A percentile compares a stretch with the other conserved stretches of the same genome.
Evolutionary conservation across 2,113 vertebrate genomes (phyloP).

Genomic region (Poecile atricapillus): DNA sequence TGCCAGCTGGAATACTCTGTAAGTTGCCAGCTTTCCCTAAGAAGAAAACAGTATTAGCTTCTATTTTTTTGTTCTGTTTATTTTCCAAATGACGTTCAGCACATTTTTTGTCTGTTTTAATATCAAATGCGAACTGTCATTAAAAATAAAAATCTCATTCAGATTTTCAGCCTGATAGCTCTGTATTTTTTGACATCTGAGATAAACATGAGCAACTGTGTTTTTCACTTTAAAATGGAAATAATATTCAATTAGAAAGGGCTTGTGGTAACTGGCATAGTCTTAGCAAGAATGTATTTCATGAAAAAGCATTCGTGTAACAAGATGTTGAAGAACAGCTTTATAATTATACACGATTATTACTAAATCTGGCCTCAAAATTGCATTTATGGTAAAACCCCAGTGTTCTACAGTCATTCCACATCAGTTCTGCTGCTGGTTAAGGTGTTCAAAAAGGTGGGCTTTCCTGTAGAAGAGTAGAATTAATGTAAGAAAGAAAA

Average conservation of each 20-base stretch:
- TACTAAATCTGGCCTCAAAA: neutral
- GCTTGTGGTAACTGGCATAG: neutral
- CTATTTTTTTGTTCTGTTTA: neutral
- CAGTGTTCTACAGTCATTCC: neutral
- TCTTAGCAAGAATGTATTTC: neutral
- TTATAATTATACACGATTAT: accelerated
- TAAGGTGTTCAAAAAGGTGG: neutral
- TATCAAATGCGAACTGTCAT: neutral
- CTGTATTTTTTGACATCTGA: neutral
- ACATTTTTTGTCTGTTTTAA: neutral
- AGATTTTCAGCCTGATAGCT: neutral
- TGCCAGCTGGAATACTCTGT: neutral
- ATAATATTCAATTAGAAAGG: neutral
- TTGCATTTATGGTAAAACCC: neutral
- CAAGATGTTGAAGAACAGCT: neutral
- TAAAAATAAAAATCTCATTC: neutral
- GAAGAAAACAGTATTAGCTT: neutral
- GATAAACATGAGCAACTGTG: neutral
- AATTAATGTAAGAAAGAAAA: neutral
- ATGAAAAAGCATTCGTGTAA: neutral
- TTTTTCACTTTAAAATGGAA: neutral
- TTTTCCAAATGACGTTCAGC: neutral
- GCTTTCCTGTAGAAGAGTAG: neutral
- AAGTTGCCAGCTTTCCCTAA: neutral
- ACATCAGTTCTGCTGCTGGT: neutral